phyloP scores from a whole-genome alignment of 2,113 vertebrate species.

The Nothocercus nigrocapillus region DNA sequence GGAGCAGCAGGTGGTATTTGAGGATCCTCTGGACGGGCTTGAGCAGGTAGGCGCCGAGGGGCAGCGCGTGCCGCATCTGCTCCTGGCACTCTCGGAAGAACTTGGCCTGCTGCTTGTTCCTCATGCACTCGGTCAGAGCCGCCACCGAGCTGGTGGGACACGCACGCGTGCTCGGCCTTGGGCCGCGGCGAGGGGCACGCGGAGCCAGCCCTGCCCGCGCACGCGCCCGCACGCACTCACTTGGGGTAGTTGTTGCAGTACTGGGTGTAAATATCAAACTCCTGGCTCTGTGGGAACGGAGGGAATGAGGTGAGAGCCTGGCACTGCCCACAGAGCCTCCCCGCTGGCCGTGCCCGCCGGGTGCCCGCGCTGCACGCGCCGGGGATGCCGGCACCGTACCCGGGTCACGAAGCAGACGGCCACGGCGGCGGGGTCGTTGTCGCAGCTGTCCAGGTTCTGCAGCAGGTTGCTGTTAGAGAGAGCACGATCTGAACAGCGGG shows the following conservation, averaged over 20 bases:
- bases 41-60: conserved; percentile 93
- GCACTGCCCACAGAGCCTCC: too few species aligned
- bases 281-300: conserved; percentile 84
- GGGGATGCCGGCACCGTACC: conserved; percentile 73
- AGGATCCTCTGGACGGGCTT: conserved; percentile 98
- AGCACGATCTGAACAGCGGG: not conserved
- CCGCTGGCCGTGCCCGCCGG: too few species aligned
- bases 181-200: not conserved
- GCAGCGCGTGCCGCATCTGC: conserved; percentile 85
- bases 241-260: conserved; percentile 99
- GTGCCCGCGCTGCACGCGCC: too few species aligned
- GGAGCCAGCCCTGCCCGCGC: not conserved
- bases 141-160: conserved; percentile 86
- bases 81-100: conserved; percentile 95
- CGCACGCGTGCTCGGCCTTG: not conserved
- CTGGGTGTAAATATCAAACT: conserved; percentile 97
- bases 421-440: conserved; percentile 90
- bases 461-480: conserved; percentile 84
- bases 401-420: conserved; percentile 94
- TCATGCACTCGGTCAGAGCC: conserved; percentile 91
- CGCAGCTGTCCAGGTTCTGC: conserved; percentile 91
- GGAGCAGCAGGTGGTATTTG: conserved; percentile 96
- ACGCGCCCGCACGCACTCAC: conserved; percentile 74
- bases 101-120: conserved; percentile 89
- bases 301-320: not conserved